Conservation (phyloP, 2,113 vertebrate genomes). For the Leucoraja erinaceus region DNA sequence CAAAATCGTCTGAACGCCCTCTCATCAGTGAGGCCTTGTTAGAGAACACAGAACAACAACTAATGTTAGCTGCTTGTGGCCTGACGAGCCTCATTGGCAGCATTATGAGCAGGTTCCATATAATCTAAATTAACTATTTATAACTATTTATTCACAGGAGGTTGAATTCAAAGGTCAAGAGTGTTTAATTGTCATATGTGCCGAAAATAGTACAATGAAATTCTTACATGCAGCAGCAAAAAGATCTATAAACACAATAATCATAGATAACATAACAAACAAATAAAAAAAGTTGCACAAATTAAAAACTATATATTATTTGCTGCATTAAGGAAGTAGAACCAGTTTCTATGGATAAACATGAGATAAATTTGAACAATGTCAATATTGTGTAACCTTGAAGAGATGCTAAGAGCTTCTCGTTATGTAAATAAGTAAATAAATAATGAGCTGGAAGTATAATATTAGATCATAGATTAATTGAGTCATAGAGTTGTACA, state of each 20-base stretch:
- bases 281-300: too few relatives aligned
- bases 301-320: too few relatives aligned
- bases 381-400: background rate
- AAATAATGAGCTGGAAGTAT: background rate
- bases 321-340: background rate
- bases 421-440: background rate
- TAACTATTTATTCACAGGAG: background rate
- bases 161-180: background rate
- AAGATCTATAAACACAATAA: too few relatives aligned
- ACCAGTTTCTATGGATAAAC: background rate
- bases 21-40: background rate
- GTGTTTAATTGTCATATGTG: too few relatives aligned
- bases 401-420: background rate
- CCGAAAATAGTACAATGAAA: too few relatives aligned
- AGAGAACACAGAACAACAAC: too few relatives aligned
- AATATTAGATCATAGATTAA: background rate
- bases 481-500: background rate
- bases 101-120: background rate
- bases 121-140: background rate
- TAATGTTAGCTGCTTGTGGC: background rate
- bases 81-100: background rate
- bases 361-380: background rate
- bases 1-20: background rate
- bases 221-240: too few relatives aligned
- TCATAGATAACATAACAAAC: too few relatives aligned